Evolutionary conservation across 2,797 vertebrate genomes (phyloP), one percentile per base, ranked within the genome.

Genomic region (Ptychobarbus kaznakovi): DNA sequence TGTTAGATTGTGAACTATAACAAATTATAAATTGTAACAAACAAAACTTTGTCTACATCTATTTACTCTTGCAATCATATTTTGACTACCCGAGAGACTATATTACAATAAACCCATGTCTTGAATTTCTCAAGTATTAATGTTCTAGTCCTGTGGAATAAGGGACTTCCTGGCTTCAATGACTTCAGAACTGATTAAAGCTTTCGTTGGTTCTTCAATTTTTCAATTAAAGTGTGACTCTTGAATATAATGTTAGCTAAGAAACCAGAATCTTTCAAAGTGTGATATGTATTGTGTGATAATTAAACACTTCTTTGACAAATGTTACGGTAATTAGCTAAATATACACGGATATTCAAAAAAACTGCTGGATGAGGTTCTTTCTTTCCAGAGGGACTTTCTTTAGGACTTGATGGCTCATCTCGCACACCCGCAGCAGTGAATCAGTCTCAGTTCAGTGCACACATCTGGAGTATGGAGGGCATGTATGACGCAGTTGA

Each of bases 381-480:
- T 72, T 70, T 74, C 32, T 73, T 74, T 74, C 56, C 40, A 74
- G 25, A 38, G 40, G 70, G 53, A 38, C 3, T 73, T 73, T 61
- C n/a, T 46, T 46, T 73, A 12, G 81, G n/a, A 46, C 56, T 49
- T 16, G 53, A 74, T 63, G n/a, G 69, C 53, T 63, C n/a, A 28
- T 40, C 56, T 49, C 8, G 9, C 76, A 74, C 49, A 82, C 68
- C 70, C 20, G 70, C 40, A 63, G 70, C 25, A 18, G 56, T 82
- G 56, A 74, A 74, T 65, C 72, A 51, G 70, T 83, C 44, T 49
- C 42, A 74, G 70, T 38, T 65, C 81, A 8, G 28, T 38, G 42
- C 28, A 73, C 70, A 83, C 58, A 83, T 83, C 40, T 83, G 70
- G n/a, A 49, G 42, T 65, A 65, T 51, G 28, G 81, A 75, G 56